Evolutionary conservation across 2,113 vertebrate genomes (phyloP).

Genomic region (Dendrocopos noguchii): DNA sequence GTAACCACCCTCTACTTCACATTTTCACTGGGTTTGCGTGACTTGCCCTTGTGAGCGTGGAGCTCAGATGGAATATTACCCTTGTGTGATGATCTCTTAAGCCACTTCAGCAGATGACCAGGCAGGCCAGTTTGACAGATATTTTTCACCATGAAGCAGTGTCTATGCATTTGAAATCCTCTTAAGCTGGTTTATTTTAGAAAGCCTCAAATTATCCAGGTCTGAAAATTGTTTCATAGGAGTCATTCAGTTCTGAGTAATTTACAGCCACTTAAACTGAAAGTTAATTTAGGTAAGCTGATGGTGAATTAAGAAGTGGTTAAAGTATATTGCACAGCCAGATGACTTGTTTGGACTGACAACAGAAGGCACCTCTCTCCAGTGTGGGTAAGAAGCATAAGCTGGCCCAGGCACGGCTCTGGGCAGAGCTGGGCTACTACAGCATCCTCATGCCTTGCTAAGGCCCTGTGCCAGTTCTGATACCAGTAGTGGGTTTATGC

Average conservation of each 20-base stretch:
- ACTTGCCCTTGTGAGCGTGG: not conserved
- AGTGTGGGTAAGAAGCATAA: not conserved
- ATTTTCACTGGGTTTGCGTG: not conserved
- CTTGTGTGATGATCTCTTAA: not conserved
- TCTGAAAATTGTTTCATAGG: slow-evolving; percentile 23
- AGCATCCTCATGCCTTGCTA: rapidly evolving
- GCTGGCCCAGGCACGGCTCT: not conserved
- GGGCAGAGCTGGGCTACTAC: not conserved
- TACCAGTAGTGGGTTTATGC: not conserved
- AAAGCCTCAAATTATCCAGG: slow-evolving; percentile 3
- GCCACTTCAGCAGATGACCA: slow-evolving; percentile 6
- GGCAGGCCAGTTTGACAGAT: slow-evolving; percentile 27
- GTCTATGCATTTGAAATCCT: slow-evolving; percentile 5
- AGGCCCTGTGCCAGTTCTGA: not conserved
- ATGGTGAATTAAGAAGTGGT: not conserved
- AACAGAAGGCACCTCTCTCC: not conserved
- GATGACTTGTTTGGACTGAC: not conserved
- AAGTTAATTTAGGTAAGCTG: slow-evolving; percentile 12
- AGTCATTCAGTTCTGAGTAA: not conserved
- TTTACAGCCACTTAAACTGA: not conserved
- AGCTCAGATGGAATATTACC: not conserved
- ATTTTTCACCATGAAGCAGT: not conserved
- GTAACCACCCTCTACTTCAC: not conserved
- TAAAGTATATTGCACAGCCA: not conserved
- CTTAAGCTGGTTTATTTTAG: slow-evolving; percentile 41